These are phyloP conservation scores for Tolmerus cingulatus DNA, from an alignment of 2,888 invertebrate species.

Conservation along the genomic window DNA sequence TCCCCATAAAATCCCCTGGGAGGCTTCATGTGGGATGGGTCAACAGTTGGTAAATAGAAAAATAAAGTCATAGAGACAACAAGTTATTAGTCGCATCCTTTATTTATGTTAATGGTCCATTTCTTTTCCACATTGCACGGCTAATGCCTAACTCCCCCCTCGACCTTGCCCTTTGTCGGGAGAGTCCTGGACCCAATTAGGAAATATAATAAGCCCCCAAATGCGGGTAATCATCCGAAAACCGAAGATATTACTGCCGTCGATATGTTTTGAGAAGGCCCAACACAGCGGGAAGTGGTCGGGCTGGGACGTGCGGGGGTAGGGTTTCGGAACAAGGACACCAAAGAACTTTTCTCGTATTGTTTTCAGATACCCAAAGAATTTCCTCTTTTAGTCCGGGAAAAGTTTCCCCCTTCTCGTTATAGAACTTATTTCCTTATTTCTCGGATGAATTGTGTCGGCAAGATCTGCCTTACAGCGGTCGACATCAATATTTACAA, in stretches of 20 bases:
- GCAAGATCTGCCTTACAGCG: neutral
- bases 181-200: neutral
- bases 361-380: neutral
- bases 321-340: neutral
- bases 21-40: neutral
- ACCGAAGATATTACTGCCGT: neutral
- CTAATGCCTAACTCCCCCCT: neutral
- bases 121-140: neutral
- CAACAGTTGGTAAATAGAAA: conserved; percentile 24
- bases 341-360: neutral
- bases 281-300: neutral
- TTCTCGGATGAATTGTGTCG: neutral
- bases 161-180: neutral
- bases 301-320: neutral
- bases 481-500: neutral
- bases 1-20: neutral
- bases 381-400: neutral
- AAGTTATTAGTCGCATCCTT: conserved; percentile 26
- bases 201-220: conserved; percentile 3
- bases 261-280: neutral
- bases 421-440: neutral
- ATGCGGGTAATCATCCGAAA: conserved; percentile 10
- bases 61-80: conserved; percentile 23
- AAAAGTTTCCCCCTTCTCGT: neutral
- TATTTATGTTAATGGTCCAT: conserved; percentile 20